Conservation (phyloP, 2,797 vertebrate genomes). For the Sarcophilus harrisii region DNA sequence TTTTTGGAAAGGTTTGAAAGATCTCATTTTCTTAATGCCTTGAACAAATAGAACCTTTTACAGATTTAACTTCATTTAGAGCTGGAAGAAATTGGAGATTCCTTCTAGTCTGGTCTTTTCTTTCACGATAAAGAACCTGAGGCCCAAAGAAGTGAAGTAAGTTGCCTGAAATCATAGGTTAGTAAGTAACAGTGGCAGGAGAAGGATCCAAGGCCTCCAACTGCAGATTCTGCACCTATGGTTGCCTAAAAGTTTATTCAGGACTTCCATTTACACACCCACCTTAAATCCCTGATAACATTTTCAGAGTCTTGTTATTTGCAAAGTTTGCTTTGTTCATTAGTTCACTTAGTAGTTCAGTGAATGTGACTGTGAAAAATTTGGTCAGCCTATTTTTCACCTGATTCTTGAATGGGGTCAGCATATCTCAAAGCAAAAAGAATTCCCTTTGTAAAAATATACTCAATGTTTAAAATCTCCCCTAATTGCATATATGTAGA, state of each 20-base stretch:
- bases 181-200: neutral
- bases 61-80: neutral
- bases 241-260: too few species aligned
- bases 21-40: neutral
- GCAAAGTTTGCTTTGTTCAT: neutral
- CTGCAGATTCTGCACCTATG: neutral
- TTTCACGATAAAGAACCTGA: neutral
- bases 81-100: neutral
- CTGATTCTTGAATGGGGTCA: neutral
- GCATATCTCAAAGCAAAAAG: conserved; percentile 12
- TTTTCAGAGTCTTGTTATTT: neutral
- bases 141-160: neutral
- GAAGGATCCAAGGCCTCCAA: too few species aligned
- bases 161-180: neutral
- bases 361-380: neutral
- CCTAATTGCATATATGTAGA: neutral
- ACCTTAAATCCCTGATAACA: neutral
- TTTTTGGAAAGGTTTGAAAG: conserved; percentile 7
- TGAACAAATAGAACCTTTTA: neutral
- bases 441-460: neutral
- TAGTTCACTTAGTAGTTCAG: neutral
- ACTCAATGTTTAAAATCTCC: neutral
- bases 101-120: neutral
- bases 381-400: conserved; percentile 5
- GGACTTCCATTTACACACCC: neutral